A percentile compares a stretch with the other conserved stretches of the same genome.
These are phyloP conservation scores for Pterostichus niger DNA, from an alignment of 2,888 invertebrate genomes.

Conservation along the genomic window DNA sequence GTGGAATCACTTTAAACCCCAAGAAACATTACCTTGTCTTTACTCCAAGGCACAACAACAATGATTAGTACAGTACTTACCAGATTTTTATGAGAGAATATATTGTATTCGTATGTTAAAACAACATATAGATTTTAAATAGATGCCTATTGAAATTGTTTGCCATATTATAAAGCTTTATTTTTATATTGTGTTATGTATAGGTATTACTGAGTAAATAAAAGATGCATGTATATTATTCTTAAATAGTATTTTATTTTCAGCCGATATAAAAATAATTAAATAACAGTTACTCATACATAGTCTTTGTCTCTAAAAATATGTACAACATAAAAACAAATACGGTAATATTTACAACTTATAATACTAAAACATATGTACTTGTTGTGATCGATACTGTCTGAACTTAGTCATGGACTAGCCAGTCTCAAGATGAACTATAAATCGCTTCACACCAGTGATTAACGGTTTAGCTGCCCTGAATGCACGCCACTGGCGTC, in stretches of 20 bases:
- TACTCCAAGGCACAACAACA: constrained; percentile 67
- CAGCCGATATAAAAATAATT: constrained; percentile 68
- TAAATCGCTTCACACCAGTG: constrained; percentile 25
- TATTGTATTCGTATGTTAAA: constrained; percentile 17
- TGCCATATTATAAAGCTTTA: constrained; percentile 37
- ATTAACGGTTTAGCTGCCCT: constrained; percentile 58
- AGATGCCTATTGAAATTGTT: constrained; percentile 3
- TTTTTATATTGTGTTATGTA: constrained; percentile 11
- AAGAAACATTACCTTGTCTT: constrained; percentile 79
- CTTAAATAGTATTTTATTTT: constrained; percentile 63
- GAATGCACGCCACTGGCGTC: constrained; percentile 68
- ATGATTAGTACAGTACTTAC: neutral
- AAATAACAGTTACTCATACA: constrained; percentile 68
- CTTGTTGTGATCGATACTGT: constrained; percentile 57
- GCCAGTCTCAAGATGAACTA: constrained; percentile 41
- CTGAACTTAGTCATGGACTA: constrained; percentile 59
- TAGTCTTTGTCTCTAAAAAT: constrained; percentile 67
- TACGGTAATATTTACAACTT: constrained; percentile 60
- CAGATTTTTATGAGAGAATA: neutral
- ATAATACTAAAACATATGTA: constrained; percentile 63
- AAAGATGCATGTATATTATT: constrained; percentile 10
- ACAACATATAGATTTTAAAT: neutral
- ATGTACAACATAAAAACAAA: constrained; percentile 64
- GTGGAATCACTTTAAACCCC: constrained; percentile 88
- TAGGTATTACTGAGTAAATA: constrained; percentile 5